Evolutionary conservation across 2,888 invertebrate species (phyloP).

Genomic region (Nebria salina): DNA sequence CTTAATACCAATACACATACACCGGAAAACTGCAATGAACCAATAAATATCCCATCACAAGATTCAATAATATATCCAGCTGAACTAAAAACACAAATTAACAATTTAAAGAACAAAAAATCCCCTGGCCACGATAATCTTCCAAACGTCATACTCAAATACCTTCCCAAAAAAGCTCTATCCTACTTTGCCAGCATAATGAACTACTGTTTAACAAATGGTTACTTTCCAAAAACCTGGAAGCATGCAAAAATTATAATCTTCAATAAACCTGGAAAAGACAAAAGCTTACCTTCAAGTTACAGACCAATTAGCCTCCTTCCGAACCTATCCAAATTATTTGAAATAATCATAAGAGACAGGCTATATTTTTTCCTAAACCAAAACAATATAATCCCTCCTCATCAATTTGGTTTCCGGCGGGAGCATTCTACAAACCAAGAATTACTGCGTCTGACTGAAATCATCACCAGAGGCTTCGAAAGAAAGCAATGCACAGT

Average conservation of each 20-base stretch:
- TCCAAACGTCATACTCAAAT: slow-evolving; percentile 46
- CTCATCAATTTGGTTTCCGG: slow-evolving; percentile 1
- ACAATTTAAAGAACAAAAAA: slow-evolving; percentile 34
- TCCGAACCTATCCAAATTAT: slow-evolving; percentile 23
- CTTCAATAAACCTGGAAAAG: slow-evolving; percentile 11
- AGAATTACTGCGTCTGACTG: background rate
- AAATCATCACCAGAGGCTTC: slow-evolving; percentile 2
- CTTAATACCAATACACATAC: too few relatives aligned
- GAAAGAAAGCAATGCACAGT: slow-evolving; percentile 1
- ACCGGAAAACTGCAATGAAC: too few relatives aligned
- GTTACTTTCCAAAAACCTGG: slow-evolving; percentile 50
- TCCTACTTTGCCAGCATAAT: slow-evolving; percentile 8
- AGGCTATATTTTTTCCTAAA: background rate
- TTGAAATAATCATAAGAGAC: background rate
- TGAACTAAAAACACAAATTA: slow-evolving; percentile 10
- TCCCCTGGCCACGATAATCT: slow-evolving; percentile 40
- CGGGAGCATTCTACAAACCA: background rate
- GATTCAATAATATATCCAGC: slow-evolving; percentile 2
- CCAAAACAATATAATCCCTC: background rate
- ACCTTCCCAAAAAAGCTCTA: slow-evolving; percentile 48
- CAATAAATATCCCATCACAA: too few relatives aligned
- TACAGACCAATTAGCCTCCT: too few relatives aligned
- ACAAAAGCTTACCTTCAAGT: too few relatives aligned
- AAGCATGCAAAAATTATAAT: slow-evolving; percentile 47
- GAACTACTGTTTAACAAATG: slow-evolving; percentile 16